Evolutionary conservation across 2,888 invertebrate genomes (phyloP).

Genomic region (Stenolophus ochropezus): DNA sequence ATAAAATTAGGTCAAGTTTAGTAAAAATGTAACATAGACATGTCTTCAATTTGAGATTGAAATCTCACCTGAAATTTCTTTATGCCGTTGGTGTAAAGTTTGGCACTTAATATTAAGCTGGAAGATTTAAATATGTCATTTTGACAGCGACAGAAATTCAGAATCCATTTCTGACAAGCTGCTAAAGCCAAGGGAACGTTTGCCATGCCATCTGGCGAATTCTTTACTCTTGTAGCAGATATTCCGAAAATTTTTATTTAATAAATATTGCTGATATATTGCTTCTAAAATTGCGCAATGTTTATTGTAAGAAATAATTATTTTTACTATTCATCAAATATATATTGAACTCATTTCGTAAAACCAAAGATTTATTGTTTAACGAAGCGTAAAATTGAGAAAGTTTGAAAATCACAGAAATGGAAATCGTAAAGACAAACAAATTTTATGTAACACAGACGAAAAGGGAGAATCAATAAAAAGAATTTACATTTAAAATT

Average conservation of each 20-base stretch:
- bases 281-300: no score
- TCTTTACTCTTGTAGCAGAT: not conserved
- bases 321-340: no score
- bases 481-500: conserved; percentile 53
- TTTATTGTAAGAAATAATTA: no score
- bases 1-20: conserved; percentile 54
- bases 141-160: conserved; percentile 50
- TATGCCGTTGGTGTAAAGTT: conserved; percentile 45
- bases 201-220: conserved; percentile 54
- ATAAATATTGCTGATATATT: no score
- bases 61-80: conserved; percentile 39
- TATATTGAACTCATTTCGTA: no score
- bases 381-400: no score
- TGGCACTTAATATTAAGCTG: conserved; percentile 52
- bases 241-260: not conserved
- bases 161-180: conserved; percentile 55
- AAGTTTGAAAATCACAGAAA: not conserved
- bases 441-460: not conserved
- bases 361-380: no score
- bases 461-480: conserved; percentile 27
- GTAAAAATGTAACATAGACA: conserved; percentile 45
- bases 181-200: conserved; percentile 41
- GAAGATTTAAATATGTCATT: conserved; percentile 58
- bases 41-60: not conserved
- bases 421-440: not conserved